These are phyloP conservation scores for Lasius fuliginosus DNA, from an alignment of 2,888 invertebrate genomes.

Conservation along the genomic window DNA sequence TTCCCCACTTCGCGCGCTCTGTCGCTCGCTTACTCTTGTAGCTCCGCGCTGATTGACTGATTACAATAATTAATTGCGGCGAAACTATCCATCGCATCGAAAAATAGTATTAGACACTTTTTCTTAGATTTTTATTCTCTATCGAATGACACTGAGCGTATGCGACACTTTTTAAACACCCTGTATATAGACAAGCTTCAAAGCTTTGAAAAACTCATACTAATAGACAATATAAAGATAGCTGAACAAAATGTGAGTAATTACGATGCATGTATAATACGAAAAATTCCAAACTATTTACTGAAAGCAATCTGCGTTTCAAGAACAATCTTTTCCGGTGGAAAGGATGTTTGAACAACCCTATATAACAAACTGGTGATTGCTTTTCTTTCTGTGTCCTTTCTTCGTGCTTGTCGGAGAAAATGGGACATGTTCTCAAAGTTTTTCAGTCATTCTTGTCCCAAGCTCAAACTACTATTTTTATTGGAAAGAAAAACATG, in stretches of 20 bases:
- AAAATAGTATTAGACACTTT: too few relatives aligned
- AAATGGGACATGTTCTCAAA: slow-evolving; percentile 25
- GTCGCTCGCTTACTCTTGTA: too few relatives aligned
- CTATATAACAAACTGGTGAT: slow-evolving; percentile 47
- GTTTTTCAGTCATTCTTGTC: slow-evolving; percentile 37
- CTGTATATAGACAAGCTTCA: neutral
- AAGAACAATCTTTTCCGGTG: neutral
- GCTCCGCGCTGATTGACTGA: too few relatives aligned
- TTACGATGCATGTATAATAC: neutral
- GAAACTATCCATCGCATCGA: too few relatives aligned
- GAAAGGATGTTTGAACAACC: slow-evolving; percentile 34
- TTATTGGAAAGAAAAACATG: slow-evolving; percentile 34
- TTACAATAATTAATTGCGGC: too few relatives aligned
- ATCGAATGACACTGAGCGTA: too few relatives aligned
- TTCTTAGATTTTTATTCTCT: too few relatives aligned
- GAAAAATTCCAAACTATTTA: slow-evolving; percentile 12
- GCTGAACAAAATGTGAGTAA: slow-evolving; percentile 8
- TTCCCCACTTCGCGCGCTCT: too few relatives aligned
- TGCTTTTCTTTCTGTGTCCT: slow-evolving; percentile 45
- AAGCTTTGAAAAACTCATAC: neutral
- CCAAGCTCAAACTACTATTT: slow-evolving; percentile 36
- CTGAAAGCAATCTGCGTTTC: slow-evolving; percentile 38
- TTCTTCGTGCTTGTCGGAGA: slow-evolving; percentile 39
- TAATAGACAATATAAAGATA: neutral
- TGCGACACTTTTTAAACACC: too few relatives aligned